Conservation (phyloP, 1,140 invertebrate genomes). For the Diabrotica undecimpunctata region DNA sequence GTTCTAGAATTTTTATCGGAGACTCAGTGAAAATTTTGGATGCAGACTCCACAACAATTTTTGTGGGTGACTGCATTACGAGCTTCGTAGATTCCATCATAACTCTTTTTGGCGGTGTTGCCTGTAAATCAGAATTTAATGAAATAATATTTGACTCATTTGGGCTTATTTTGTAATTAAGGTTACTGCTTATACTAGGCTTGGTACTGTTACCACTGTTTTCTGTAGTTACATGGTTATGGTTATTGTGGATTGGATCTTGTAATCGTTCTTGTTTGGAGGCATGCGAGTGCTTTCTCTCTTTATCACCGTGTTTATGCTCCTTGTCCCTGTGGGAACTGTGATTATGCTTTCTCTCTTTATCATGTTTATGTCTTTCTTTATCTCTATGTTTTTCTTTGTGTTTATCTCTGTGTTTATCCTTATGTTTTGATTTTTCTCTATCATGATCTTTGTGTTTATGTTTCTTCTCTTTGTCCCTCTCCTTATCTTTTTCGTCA, state of each 20-base stretch:
- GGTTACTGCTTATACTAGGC: neutral
- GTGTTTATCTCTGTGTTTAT: conserved; percentile 31
- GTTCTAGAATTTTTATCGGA: neutral
- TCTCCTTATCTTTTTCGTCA: conserved; percentile 27
- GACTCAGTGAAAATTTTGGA: too few relatives aligned
- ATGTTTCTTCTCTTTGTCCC: conserved; percentile 27
- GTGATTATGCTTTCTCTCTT: conserved; percentile 26
- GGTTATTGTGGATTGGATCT: too few relatives aligned
- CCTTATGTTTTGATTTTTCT: conserved; percentile 25
- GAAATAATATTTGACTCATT: too few relatives aligned
- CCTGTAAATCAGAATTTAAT: too few relatives aligned
- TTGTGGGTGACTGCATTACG: too few relatives aligned
- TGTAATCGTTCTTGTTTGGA: too few relatives aligned
- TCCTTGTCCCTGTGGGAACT: conserved; percentile 22
- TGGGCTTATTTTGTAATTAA: too few relatives aligned
- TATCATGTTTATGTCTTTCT: conserved; percentile 29
- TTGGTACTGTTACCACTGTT: conserved; percentile 13
- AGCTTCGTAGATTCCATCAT: too few relatives aligned
- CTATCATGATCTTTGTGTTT: conserved; percentile 27
- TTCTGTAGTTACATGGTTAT: neutral
- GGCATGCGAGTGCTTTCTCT: conserved; percentile 14
- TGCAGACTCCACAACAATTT: too few relatives aligned
- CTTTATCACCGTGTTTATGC: conserved; percentile 25
- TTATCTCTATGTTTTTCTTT: conserved; percentile 31
- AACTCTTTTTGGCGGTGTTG: too few relatives aligned